Evolutionary conservation across 2,113 vertebrate genomes (phyloP), one percentile per base, ranked within the genome.

Genomic region (Serranochromis macrocephalus): DNA sequence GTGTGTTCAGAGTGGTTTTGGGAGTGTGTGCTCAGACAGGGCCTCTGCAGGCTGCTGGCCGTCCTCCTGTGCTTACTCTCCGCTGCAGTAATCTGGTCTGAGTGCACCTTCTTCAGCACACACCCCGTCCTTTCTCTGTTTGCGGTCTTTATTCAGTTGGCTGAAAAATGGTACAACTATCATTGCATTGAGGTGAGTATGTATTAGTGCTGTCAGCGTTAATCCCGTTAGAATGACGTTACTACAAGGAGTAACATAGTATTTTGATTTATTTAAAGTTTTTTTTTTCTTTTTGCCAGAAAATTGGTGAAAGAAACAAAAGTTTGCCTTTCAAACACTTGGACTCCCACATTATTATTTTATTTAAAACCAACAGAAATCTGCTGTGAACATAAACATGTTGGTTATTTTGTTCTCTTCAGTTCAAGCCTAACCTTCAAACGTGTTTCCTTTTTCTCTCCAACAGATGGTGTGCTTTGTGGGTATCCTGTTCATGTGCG

Each of bases 31-130:
- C 92, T 98, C 29, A 95, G 96, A 24, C 97, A 96, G 2, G 96
- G 96, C 95, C 97, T 97, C 95, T 97, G 96, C 85, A 96, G 97
- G 78, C 93, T 96, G 78, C 96, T 98, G 92, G 97, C 98, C 1
- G 87, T 98, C 91, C 81, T 97, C 53, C 94, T 99, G 91, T 96
- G 97, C 12, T 85, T 94, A 0, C 97, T 99, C 87, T 98, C 98
- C 1, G 96, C 97, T 86, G 95, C 97, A 19, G 98, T 99, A n/a
- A 97, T 99, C 40, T 99, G 98, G 98, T 99, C 98, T 2, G 98
- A 99, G 84, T 98, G 98, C 94, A 98, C 98, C 0, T 99, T 99
- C 96, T 99, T 99, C 95, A 99, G 97, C 95, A 97, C 97, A 17
- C 94, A 85, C 1, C 98, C 98, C 0, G 97, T 98, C 92, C 94